Base-by-base conservation (phyloP, 2,113 vertebrate genomes). In the Apeltes quadracus region DNA sequence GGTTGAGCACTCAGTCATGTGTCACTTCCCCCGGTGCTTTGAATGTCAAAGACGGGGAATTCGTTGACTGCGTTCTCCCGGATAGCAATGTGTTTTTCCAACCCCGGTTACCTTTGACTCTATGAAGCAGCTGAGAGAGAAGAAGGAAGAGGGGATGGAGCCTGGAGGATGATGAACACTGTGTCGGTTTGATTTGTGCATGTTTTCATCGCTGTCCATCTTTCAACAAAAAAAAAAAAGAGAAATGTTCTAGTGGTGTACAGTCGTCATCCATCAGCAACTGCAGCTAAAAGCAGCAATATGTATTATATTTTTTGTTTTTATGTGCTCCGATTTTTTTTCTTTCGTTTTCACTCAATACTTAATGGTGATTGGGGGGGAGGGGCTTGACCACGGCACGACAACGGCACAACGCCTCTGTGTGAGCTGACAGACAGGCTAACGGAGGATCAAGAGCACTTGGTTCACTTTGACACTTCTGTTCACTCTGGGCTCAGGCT, bases 281-380 rank as follows among this genome's bases (percentile, higher is more conserved):
- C 90, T 69, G 84, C 85, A 91, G 91, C 88, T 76, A 88, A 82
- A 85, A 94, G 93, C 93, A 94, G 93, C 93, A 91, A 85, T 63
- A 61, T 69, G 63, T 69, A 38, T 58, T 86, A 78, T 62, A 57
- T 55, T 34, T 73, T 78, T 41, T 20, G 2, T 72, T 76, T 76
- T 59, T 70, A 66, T 78, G 79, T 88, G 75, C 79, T 85, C 41
- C 67, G 50, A 61, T 81, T 61, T 76, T 56, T 51, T 43, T 34
- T 50, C 29, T 18, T 80, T 69, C 36, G 10, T 87, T 70, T 72
- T 59, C 69, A 39, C 61, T 69, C 43, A 68, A 66, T 39, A 23
- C 57, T 59, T 43, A 11, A 68, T 15, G 66, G 20, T 13, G 41
- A 27, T 22, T 23, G 22, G n/a, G n/a, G 48, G 18, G n/a, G 46